Conservation (phyloP, 2,888 invertebrate species). For the Macaria notata region DNA sequence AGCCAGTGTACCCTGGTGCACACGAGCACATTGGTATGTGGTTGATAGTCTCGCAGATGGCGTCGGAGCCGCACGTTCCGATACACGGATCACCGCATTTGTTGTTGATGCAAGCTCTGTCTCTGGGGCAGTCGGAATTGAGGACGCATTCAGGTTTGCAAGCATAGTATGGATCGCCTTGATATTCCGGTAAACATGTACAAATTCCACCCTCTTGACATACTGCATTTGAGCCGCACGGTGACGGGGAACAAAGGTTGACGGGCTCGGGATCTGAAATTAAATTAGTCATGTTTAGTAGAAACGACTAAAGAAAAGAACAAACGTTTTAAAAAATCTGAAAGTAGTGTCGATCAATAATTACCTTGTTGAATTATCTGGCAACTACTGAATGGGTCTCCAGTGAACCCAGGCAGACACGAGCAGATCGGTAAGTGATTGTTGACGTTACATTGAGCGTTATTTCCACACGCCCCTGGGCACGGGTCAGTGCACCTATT, state of each 20-base stretch:
- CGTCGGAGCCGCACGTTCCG: constrained; percentile 85
- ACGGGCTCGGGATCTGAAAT: constrained; percentile 62
- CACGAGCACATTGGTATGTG: constrained; percentile 88
- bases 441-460: constrained; percentile 87
- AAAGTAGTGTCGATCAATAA: constrained; percentile 3
- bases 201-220: constrained; percentile 85
- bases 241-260: constrained; percentile 86
- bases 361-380: constrained; percentile 54
- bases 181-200: constrained; percentile 86
- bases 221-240: constrained; percentile 85
- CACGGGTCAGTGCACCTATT: constrained; percentile 89
- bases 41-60: constrained; percentile 83
- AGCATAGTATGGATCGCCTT: constrained; percentile 87
- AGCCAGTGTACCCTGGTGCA: constrained; percentile 83
- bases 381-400: constrained; percentile 87
- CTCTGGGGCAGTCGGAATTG: constrained; percentile 86
- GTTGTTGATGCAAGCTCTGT: constrained; percentile 87
- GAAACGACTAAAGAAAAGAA: too few species aligned
- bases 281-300: constrained; percentile 8
- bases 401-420: constrained; percentile 85
- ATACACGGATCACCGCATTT: constrained; percentile 89
- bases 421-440: constrained; percentile 87
- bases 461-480: constrained; percentile 89
- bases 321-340: too few species aligned
- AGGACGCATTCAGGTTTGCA: constrained; percentile 91